phyloP scores from a whole-genome alignment of 2,888 invertebrate genomes.

The Belgica antarctica region DNA sequence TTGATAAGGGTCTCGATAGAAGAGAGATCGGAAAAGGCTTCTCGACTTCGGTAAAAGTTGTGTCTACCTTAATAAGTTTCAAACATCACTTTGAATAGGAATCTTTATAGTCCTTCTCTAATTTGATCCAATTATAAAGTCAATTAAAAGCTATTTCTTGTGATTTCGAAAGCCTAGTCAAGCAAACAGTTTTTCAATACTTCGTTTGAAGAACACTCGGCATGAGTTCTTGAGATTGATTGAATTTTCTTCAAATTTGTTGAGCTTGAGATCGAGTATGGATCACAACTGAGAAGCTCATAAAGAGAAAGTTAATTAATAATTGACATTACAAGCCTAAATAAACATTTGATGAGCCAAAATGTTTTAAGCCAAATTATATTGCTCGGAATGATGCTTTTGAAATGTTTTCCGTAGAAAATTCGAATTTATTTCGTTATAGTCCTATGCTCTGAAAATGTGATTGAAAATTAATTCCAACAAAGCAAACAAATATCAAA shows the following conservation, averaged over 20 bases:
- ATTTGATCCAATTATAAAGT: constrained; percentile 24
- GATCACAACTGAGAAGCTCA: constrained; percentile 3
- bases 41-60: not conserved
- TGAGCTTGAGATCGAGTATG: not conserved
- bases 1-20: not conserved
- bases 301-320: not conserved
- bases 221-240: constrained; percentile 4
- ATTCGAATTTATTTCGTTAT: not conserved
- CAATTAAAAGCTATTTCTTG: constrained; percentile 12
- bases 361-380: too few species aligned
- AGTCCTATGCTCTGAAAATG: not conserved
- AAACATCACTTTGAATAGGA: not conserved
- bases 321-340: not conserved
- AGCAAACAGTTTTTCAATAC: not conserved
- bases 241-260: not conserved
- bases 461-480: not conserved
- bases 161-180: not conserved
- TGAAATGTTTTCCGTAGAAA: not conserved
- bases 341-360: not conserved
- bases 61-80: not conserved
- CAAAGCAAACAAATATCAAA: not conserved
- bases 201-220: too few species aligned
- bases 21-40: not conserved
- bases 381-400: not conserved
- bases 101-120: not conserved